Percentiles rank a stretch among this genome's conserved stretches.
Evolutionary conservation across 2,797 vertebrate genomes (phyloP).

Genomic region (Oreochromis mossambicus): DNA sequence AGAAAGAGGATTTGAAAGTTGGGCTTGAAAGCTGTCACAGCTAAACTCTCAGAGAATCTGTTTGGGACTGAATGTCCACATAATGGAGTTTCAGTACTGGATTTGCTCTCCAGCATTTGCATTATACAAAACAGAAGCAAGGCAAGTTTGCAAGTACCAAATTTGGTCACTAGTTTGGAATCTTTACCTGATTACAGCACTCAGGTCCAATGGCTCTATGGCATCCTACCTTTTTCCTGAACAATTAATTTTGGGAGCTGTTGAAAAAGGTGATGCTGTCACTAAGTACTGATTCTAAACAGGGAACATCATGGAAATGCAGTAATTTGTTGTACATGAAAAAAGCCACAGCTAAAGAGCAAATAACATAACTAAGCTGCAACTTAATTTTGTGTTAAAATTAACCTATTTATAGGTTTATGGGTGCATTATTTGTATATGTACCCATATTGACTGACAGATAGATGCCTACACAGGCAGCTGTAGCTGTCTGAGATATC

Average conservation of each 20-base stretch:
- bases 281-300: background rate
- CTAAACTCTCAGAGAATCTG: background rate
- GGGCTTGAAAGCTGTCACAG: constrained; percentile 14
- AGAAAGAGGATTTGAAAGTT: constrained; percentile 49
- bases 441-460: background rate
- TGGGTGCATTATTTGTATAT: background rate
- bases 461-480: background rate
- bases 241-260: background rate
- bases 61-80: background rate
- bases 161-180: background rate
- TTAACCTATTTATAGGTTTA: background rate
- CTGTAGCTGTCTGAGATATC: background rate
- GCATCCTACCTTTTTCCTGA: background rate
- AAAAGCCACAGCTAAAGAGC: background rate
- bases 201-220: background rate
- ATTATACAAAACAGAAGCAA: background rate
- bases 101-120: background rate
- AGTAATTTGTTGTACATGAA: background rate
- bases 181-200: background rate
- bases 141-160: background rate
- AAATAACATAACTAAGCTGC: background rate
- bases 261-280: background rate
- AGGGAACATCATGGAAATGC: fast-evolving
- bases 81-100: background rate
- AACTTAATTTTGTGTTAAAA: background rate